Percentiles rank a stretch among this genome's conserved stretches.
Conservation (phyloP, 2,888 invertebrate genomes). For the Silvanus unidentatus region DNA sequence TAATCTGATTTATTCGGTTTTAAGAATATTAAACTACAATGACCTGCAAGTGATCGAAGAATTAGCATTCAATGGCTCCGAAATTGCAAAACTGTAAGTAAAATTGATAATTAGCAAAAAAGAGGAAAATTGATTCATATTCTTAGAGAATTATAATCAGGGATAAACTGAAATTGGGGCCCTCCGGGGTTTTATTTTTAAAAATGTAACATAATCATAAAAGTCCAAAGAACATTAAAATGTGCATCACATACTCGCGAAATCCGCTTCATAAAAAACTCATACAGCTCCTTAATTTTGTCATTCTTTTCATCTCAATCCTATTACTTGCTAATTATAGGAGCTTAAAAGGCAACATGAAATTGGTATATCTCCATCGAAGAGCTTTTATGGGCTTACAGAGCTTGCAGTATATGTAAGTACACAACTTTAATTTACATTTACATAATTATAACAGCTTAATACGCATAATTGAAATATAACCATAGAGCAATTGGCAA, state of each 20-base stretch:
- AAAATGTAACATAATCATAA: too few species aligned
- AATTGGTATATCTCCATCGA: conserved; percentile 56
- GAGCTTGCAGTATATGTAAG: conserved; percentile 66
- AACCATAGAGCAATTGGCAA: background rate
- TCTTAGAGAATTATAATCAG: too few species aligned
- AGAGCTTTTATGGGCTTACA: conserved; percentile 65
- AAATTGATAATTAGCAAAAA: background rate
- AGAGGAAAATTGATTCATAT: background rate
- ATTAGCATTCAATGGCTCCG: conserved; percentile 68
- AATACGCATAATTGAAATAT: too few species aligned
- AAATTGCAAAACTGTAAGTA: conserved; percentile 60
- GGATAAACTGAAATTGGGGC: too few species aligned
- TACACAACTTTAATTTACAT: conserved; percentile 17
- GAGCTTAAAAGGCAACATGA: conserved; percentile 67
- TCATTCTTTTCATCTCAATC: background rate
- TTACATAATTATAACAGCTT: background rate
- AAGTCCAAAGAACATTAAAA: too few species aligned
- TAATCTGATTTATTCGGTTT: conserved; percentile 19
- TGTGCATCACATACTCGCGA: too few species aligned
- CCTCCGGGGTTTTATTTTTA: too few species aligned
- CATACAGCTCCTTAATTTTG: too few species aligned
- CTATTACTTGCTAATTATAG: conserved; percentile 42
- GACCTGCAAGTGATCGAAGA: conserved; percentile 63
- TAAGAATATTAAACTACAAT: conserved; percentile 69
- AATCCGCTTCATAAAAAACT: too few species aligned